phyloP scores from a whole-genome alignment of 1,140 invertebrate species.

The Drosophila santomea region DNA sequence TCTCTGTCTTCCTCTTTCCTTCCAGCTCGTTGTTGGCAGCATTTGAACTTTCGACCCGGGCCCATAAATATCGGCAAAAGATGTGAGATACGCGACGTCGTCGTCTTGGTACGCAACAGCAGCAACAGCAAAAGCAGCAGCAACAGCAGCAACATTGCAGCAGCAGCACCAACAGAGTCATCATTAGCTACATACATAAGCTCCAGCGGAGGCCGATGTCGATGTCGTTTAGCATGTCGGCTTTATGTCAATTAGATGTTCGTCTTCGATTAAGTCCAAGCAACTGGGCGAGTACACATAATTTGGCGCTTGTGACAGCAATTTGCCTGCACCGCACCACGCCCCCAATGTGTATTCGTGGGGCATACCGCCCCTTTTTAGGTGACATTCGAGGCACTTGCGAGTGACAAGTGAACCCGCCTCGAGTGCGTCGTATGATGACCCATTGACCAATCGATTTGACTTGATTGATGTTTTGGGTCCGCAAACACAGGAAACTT shows the following conservation, averaged over 20 bases:
- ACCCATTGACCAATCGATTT: slow-evolving; percentile 56
- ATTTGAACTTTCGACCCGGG: slow-evolving; percentile 70
- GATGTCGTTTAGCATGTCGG: slow-evolving; percentile 75
- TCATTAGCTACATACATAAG: slow-evolving; percentile 50
- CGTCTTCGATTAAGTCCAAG: slow-evolving; percentile 73
- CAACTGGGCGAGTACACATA: slow-evolving; percentile 68
- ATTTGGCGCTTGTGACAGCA: slow-evolving; percentile 79
- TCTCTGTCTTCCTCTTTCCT: slow-evolving; percentile 13
- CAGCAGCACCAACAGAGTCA: slow-evolving; percentile 36
- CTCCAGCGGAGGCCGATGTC: slow-evolving; percentile 40
- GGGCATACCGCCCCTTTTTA: neutral
- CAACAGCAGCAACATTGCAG: neutral
- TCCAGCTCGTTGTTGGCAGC: slow-evolving; percentile 31
- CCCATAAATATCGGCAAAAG: slow-evolving; percentile 76
- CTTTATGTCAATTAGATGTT: slow-evolving; percentile 82
- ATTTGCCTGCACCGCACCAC: slow-evolving; percentile 53
- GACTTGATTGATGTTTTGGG: slow-evolving; percentile 55
- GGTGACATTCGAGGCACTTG: slow-evolving; percentile 40
- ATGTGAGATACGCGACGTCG: slow-evolving; percentile 65
- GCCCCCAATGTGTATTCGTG: slow-evolving; percentile 3
- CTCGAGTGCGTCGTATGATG: slow-evolving; percentile 19
- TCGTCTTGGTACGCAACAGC: slow-evolving; percentile 33
- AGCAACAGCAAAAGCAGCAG: neutral
- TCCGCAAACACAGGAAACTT: neutral
- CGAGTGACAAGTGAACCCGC: slow-evolving; percentile 39